Percentiles rank a stretch among this genome's conserved stretches.
These are phyloP conservation scores for Pagetopsis macropterus DNA, from an alignment of 2,797 vertebrate genomes.

Conservation along the genomic window DNA sequence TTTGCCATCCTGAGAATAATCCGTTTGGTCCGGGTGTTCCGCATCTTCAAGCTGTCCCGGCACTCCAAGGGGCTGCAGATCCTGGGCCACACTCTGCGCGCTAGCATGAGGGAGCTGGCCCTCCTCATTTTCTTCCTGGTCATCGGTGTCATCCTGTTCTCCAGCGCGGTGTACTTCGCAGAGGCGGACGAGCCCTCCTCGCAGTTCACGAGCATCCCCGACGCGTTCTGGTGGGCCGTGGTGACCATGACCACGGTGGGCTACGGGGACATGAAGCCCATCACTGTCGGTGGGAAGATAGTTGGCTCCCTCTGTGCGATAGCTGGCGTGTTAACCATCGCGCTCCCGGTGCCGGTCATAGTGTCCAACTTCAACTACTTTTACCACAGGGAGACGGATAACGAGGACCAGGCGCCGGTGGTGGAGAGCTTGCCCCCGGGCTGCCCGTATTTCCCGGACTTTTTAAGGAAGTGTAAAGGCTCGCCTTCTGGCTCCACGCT, in stretches of 20 bases:
- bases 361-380: conserved; percentile 99
- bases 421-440: conserved; percentile 87
- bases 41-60: conserved; percentile 98
- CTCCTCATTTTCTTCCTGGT: conserved; percentile 99
- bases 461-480: conserved; percentile 93
- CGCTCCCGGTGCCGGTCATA: conserved; percentile 98
- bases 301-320: conserved; percentile 98
- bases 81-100: conserved; percentile 95
- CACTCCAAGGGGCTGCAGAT: conserved; percentile 99
- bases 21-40: conserved; percentile 95
- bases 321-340: conserved; percentile 97
- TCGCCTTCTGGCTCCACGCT: conserved; percentile 91
- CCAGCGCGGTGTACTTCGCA: conserved; percentile 98
- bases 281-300: conserved; percentile 98
- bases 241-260: conserved; percentile 99
- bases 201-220: conserved; percentile 98
- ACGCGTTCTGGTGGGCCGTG: conserved; percentile 99
- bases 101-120: conserved; percentile 98
- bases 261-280: conserved; percentile 99
- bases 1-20: conserved; percentile 99
- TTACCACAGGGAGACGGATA: conserved; percentile 98
- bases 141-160: conserved; percentile 98
- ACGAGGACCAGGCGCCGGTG: conserved; percentile 91
- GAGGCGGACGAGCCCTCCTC: conserved; percentile 96
- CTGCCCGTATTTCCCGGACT: conserved; percentile 91